These are phyloP conservation scores for Oithona nana DNA, from an alignment of 2,888 invertebrate genomes.

Conservation along the genomic window DNA sequence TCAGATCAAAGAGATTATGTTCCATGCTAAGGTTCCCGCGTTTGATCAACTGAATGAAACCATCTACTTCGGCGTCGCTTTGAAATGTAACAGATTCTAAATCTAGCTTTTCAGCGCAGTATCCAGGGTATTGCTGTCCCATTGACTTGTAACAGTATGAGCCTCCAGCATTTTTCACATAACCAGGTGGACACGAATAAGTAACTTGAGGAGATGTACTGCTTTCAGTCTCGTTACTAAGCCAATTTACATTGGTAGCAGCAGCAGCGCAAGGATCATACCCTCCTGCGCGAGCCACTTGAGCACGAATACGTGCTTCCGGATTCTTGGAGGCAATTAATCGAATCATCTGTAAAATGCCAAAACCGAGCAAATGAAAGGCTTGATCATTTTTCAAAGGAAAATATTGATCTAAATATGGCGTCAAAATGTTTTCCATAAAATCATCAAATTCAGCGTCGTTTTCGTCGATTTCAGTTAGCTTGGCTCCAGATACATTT, in stretches of 20 bases:
- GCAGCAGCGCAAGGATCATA: not conserved
- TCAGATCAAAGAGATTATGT: too few species aligned
- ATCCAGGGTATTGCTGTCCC: not conserved
- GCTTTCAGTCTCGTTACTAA: too few species aligned
- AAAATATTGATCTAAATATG: too few species aligned
- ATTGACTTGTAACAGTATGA: not conserved
- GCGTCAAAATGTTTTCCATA: too few species aligned
- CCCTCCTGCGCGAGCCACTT: not conserved
- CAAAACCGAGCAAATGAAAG: too few species aligned
- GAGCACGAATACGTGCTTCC: not conserved
- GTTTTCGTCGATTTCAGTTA: too few species aligned
- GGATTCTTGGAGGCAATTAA: not conserved
- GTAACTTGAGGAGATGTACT: too few species aligned
- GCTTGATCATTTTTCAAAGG: too few species aligned
- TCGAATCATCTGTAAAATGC: too few species aligned
- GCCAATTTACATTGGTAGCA: too few species aligned
- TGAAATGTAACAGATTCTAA: not conserved
- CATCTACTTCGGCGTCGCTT: not conserved
- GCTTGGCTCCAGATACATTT: too few species aligned
- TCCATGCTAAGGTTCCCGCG: not conserved
- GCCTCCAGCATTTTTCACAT: not conserved
- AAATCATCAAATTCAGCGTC: too few species aligned
- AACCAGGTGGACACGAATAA: not conserved
- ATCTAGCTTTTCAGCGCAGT: not conserved
- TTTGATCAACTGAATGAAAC: not conserved